Conservation (phyloP, 2,888 invertebrate species). For the Rhagium mordax region DNA sequence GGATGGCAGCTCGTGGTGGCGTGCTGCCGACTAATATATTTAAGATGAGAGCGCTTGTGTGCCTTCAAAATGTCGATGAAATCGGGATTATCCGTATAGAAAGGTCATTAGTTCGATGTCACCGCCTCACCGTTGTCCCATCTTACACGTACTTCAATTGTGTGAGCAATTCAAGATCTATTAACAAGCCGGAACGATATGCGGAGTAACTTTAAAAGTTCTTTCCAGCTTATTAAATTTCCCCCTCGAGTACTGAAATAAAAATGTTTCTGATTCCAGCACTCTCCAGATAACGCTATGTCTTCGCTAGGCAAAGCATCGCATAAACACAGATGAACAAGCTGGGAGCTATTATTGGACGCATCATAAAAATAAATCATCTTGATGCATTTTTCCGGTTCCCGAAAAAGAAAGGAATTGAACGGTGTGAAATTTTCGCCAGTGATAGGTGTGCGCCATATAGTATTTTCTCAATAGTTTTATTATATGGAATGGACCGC, state of each 20-base stretch:
- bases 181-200: conserved; percentile 27
- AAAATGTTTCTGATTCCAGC: conserved; percentile 47
- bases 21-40: conserved; percentile 39
- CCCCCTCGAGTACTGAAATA: conserved; percentile 39
- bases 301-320: conserved; percentile 65
- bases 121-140: conserved; percentile 20
- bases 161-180: conserved; percentile 47
- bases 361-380: conserved; percentile 69
- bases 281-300: conserved; percentile 42
- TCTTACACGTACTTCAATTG: conserved; percentile 28
- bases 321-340: conserved; percentile 69
- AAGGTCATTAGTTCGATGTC: conserved; percentile 47
- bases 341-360: conserved; percentile 69
- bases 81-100: conserved; percentile 46
- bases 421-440: conserved; percentile 28
- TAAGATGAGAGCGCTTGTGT: conserved; percentile 29
- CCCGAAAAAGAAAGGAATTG: conserved; percentile 43
- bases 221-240: conserved; percentile 44
- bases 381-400: conserved; percentile 62
- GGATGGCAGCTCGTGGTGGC: conserved; percentile 8
- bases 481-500: background rate
- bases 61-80: conserved; percentile 39
- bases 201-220: conserved; percentile 33
- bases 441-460: conserved; percentile 1
- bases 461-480: conserved; percentile 13